Conservation (phyloP, 2,113 vertebrate genomes). For the Sylvietta virens region DNA sequence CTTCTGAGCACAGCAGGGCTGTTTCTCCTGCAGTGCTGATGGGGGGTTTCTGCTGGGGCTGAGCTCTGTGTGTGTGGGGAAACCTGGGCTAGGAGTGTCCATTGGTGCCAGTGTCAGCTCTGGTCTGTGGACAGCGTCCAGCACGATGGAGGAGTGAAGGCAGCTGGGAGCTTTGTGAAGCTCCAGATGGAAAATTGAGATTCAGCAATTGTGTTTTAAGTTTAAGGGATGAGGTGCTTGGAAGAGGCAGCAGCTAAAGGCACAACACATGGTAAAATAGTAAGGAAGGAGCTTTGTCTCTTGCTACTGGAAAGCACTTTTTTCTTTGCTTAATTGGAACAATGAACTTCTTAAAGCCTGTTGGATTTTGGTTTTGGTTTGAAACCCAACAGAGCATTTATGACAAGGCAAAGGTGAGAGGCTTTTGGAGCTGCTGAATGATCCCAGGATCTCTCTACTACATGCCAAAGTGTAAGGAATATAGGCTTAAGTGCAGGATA, state of each 20-base stretch:
- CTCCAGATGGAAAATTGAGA: not conserved
- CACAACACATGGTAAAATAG: not conserved
- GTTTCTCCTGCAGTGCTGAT: not conserved
- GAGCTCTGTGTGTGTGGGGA: accelerated
- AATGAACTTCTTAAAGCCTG: accelerated
- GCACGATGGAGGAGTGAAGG: accelerated
- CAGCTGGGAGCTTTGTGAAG: not conserved
- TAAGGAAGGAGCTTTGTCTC: not conserved
- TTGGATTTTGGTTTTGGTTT: not conserved
- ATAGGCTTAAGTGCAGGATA: not conserved
- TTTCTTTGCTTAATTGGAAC: not conserved
- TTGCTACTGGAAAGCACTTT: not conserved
- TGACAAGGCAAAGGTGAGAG: not conserved
- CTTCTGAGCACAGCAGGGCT: not conserved
- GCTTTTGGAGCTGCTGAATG: not conserved
- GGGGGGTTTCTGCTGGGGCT: not conserved
- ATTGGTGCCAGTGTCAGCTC: not conserved
- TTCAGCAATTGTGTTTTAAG: not conserved
- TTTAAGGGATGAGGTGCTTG: not conserved
- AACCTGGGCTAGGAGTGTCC: not conserved
- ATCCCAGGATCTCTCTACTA: not conserved
- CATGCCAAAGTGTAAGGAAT: not conserved
- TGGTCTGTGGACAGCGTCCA: not conserved
- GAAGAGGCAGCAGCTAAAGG: not conserved
- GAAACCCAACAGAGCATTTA: not conserved